Evolutionary conservation across 1,140 invertebrate species (phyloP).

Genomic region (Aphis craccivora): DNA sequence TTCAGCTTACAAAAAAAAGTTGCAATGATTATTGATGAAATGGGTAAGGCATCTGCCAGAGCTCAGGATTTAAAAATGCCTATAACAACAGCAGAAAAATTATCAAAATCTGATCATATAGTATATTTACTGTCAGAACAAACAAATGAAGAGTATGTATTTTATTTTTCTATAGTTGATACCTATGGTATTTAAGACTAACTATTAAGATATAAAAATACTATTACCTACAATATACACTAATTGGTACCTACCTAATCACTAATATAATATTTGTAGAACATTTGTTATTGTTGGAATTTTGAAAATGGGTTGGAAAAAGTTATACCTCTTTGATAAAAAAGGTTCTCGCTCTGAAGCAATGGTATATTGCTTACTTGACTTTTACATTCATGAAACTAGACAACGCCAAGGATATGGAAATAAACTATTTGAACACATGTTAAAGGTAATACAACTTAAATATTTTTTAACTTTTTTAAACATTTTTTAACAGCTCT

Average conservation of each 20-base stretch:
- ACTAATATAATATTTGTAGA: constrained; percentile 65
- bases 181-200: no score
- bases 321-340: constrained; percentile 82
- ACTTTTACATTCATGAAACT: constrained; percentile 86
- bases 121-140: constrained; percentile 70
- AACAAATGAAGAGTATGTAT: constrained; percentile 26
- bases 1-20: constrained; percentile 46
- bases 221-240: no score
- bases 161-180: neutral
- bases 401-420: constrained; percentile 81
- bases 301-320: constrained; percentile 84
- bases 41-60: constrained; percentile 76
- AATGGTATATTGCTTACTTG: constrained; percentile 81
- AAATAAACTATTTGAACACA: constrained; percentile 78
- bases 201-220: no score
- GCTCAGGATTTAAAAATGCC: constrained; percentile 76
- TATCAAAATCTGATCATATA: constrained; percentile 73
- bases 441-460: constrained; percentile 70
- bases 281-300: constrained; percentile 72
- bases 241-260: no score
- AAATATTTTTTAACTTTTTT: neutral
- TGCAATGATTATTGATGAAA: constrained; percentile 69
- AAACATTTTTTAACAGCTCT: neutral
- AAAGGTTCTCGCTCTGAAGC: constrained; percentile 74
- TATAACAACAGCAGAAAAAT: constrained; percentile 74